Base-by-base conservation (phyloP, 2,797 vertebrate species). In the Notamacropus eugenii region DNA sequence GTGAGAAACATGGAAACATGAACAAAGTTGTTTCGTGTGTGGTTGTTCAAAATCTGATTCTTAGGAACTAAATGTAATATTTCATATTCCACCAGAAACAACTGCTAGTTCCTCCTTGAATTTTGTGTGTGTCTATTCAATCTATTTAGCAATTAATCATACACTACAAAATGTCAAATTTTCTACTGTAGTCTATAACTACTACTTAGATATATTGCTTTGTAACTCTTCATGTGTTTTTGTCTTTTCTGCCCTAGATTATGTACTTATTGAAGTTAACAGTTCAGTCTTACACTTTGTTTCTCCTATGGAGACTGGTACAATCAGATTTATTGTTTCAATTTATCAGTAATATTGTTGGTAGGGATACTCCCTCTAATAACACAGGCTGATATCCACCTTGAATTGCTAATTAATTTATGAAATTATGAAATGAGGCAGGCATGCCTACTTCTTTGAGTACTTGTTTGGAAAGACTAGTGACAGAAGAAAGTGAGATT, bases 151-250 rank as follows among this genome's bases (percentile, higher is more conserved):
- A 19, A n/a, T n/a, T 74, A n/a, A 74, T 74, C 34, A 74, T 74
- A 40, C n/a, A 3, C 19, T 46, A 2, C 19, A 82, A 40, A 74
- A 74, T 40, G n/a, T 40, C 67, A 40, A 2, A 62, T 40, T 55
- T 96, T 92, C 90, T 94, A 90, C 31, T 34, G 12, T 55, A 92
- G 50, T 90, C 92, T 54, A 62, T 12, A 96, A n/a, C 8, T 55
- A 4, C 56, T 56, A 27, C 12, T 67, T 87, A 54, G 40, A 29
- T 92, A 57, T 67, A 62, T 95, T 28, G 12, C 29, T 90, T 93
- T 95, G 57, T 90, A 52, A 50, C 14, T 31, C 19, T 46, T n/a
- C 16, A 10, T 10, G 22, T 22, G 0, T 82, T 82, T 82, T 82
- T 82, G 19, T 82, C n/a, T 46, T 82, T 82, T 82, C n/a, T 10